Conservation (phyloP, 2,888 invertebrate genomes). For the Bedellia somnulentella region DNA sequence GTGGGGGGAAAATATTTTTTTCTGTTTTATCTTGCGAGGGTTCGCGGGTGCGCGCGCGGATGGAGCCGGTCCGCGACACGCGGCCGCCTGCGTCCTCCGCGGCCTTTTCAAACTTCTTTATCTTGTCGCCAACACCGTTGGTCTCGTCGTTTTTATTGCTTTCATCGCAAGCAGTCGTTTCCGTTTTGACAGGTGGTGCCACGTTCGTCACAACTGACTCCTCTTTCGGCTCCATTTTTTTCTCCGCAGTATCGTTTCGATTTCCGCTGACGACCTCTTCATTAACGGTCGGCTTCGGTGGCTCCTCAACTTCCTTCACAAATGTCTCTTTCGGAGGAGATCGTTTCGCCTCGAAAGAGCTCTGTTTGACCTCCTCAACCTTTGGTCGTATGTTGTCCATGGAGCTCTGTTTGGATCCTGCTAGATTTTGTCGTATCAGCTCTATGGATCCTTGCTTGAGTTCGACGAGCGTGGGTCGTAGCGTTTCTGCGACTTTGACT, state of each 20-base stretch:
- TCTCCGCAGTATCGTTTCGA: slow-evolving; percentile 1
- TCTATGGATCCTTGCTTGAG: too few relatives aligned
- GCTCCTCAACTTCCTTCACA: slow-evolving; percentile 16
- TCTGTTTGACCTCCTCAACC: neutral
- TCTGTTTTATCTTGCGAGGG: slow-evolving; percentile 21
- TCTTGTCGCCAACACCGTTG: slow-evolving; percentile 52
- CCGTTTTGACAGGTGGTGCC: too few relatives aligned
- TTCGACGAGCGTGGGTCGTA: too few relatives aligned
- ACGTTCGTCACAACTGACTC: neutral
- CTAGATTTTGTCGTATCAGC: too few relatives aligned
- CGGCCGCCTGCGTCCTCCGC: slow-evolving; percentile 37
- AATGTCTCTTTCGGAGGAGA: neutral
- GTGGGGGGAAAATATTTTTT: slow-evolving; percentile 25
- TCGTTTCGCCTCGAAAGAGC: neutral
- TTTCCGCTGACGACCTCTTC: slow-evolving; percentile 9
- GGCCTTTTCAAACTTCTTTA: slow-evolving; percentile 48
- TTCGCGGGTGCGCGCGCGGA: slow-evolving; percentile 21
- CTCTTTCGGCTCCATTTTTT: slow-evolving; percentile 7
- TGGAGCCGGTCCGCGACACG: slow-evolving; percentile 35
- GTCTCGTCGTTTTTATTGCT: slow-evolving; percentile 24
- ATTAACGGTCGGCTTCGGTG: slow-evolving; percentile 13
- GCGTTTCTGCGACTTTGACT: too few relatives aligned
- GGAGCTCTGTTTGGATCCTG: too few relatives aligned
- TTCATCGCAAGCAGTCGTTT: too few relatives aligned
- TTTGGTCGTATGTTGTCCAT: too few relatives aligned